phyloP scores from a whole-genome alignment of 2,888 invertebrate genomes.

The Neelides folsomi region DNA sequence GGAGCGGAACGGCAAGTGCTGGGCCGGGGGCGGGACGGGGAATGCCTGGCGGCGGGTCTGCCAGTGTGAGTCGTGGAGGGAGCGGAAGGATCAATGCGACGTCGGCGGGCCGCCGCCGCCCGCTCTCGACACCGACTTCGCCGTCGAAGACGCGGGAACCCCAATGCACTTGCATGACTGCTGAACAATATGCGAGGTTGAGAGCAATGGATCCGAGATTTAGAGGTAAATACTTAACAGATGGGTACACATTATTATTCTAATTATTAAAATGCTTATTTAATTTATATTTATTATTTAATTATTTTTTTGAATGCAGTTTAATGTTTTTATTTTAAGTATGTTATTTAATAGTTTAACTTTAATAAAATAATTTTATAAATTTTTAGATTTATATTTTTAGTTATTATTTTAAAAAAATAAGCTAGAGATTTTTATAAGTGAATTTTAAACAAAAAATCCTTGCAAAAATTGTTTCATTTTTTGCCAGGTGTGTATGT shows the following conservation, averaged over 20 bases:
- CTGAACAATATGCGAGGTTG: slow-evolving; percentile 76
- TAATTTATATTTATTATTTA: background rate
- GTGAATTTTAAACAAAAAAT: no score
- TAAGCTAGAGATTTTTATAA: no score
- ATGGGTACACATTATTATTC: background rate
- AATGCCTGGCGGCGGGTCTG: slow-evolving; percentile 33
- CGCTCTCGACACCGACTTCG: slow-evolving; percentile 82
- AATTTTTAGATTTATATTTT: no score
- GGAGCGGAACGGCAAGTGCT: slow-evolving; percentile 35
- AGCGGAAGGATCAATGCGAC: slow-evolving; percentile 50
- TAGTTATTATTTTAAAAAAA: no score
- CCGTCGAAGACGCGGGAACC: slow-evolving; percentile 71
- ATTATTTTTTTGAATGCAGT: background rate
- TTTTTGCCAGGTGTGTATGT: no score
- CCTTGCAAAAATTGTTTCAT: no score
- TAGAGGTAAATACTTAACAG: slow-evolving; percentile 46
- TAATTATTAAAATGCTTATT: background rate
- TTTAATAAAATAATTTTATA: no score
- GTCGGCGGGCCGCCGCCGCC: slow-evolving; percentile 53
- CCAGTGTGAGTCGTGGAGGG: slow-evolving; percentile 33
- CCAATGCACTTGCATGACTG: slow-evolving; percentile 89
- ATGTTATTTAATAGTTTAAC: background rate
- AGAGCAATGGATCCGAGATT: slow-evolving; percentile 72
- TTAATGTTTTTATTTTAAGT: background rate
- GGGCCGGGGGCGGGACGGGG: slow-evolving; percentile 14